A percentile compares a stretch with the other conserved stretches of the same genome.
Conservation (phyloP, 2,888 invertebrate genomes). For the Lutraria lutraria region DNA sequence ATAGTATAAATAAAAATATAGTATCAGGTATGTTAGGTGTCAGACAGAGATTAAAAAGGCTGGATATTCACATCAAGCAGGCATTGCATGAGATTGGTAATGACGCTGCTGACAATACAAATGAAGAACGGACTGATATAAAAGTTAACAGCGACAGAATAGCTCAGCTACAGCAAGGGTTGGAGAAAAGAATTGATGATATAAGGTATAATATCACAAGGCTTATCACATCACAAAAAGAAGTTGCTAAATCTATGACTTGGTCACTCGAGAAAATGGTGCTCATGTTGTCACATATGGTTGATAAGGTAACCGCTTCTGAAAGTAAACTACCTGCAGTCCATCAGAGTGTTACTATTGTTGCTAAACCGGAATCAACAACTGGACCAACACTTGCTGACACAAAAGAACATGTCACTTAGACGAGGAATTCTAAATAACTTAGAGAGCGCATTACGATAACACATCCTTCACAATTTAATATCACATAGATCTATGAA, state of each 20-base stretch:
- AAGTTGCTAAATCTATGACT: constrained; percentile 22
- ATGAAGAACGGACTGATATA: constrained; percentile 46
- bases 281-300: constrained; percentile 24
- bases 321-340: background rate
- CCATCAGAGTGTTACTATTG: no score
- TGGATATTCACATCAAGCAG: background rate
- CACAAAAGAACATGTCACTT: no score
- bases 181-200: constrained; percentile 41
- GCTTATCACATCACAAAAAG: constrained; percentile 45
- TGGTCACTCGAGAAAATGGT: constrained; percentile 13
- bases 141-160: constrained; percentile 52
- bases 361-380: no score
- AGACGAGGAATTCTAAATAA: no score
- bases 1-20: background rate
- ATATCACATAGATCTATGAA: no score
- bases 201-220: constrained; percentile 24
- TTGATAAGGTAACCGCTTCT: background rate
- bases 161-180: constrained; percentile 32
- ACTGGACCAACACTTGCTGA: no score
- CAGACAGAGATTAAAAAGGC: background rate
- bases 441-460: no score
- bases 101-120: constrained; percentile 42
- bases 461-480: no score
- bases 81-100: constrained; percentile 9
- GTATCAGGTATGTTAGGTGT: background rate